These are phyloP conservation scores for Anastatus disparis DNA, from an alignment of 1,140 invertebrate genomes.

Conservation along the genomic window DNA sequence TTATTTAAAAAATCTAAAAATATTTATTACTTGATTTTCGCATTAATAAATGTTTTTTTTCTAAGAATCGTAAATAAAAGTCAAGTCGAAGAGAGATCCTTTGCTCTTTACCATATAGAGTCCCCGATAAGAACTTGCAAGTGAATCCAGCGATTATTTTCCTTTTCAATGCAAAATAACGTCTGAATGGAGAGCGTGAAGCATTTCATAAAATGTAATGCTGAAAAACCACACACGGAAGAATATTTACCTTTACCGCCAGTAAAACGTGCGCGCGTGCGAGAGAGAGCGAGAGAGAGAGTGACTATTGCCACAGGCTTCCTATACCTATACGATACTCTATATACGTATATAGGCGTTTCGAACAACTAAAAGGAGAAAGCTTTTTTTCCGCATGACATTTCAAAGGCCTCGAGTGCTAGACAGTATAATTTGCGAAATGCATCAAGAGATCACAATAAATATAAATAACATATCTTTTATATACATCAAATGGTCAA, in stretches of 20 bases:
- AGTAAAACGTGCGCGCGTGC: conserved; percentile 26
- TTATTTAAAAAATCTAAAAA: too few relatives aligned
- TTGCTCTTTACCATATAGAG: background rate
- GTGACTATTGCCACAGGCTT: conserved; percentile 1
- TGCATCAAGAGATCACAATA: background rate
- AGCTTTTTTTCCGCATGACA: background rate
- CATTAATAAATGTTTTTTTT: background rate
- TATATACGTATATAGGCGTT: too few relatives aligned
- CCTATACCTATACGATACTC: too few relatives aligned
- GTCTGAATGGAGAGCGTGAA: conserved; percentile 15
- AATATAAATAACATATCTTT: background rate
- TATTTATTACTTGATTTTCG: too few relatives aligned
- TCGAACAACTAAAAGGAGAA: conserved; percentile 7
- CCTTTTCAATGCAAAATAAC: conserved; percentile 20
- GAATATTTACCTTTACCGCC: conserved; percentile 17
- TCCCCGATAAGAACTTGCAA: background rate
- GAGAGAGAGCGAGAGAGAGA: too few relatives aligned
- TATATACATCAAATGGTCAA: too few relatives aligned
- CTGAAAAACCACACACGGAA: background rate
- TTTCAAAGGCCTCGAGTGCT: background rate
- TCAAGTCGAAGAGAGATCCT: background rate
- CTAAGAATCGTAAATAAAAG: background rate
- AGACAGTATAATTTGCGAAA: conserved; percentile 14
- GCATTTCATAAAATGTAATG: conserved; percentile 11
- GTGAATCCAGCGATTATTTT: conserved; percentile 6